Conservation (phyloP, 2,797 vertebrate species). For the Tamandua tetradactyla region DNA sequence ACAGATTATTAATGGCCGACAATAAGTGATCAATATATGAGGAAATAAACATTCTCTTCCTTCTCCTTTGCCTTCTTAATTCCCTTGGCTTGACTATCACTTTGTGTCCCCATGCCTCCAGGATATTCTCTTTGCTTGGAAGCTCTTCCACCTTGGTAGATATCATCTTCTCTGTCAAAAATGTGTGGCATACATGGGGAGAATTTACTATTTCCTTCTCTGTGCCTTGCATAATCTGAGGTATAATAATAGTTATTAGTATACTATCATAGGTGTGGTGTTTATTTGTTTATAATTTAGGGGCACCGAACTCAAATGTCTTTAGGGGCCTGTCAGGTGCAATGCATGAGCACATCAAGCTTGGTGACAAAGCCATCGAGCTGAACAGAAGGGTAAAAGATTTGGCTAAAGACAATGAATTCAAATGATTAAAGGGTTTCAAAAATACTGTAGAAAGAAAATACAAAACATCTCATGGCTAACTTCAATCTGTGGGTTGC, state of each 20-base stretch:
- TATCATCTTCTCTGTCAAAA: background rate
- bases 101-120: background rate
- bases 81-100: background rate
- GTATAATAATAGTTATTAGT: background rate
- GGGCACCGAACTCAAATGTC: constrained; percentile 2
- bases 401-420: constrained; percentile 27
- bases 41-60: background rate
- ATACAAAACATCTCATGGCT: background rate
- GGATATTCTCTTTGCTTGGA: background rate
- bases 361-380: background rate
- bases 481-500: background rate
- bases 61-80: background rate
- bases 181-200: background rate
- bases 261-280: background rate
- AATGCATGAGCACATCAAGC: background rate
- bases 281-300: constrained; percentile 8
- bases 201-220: background rate
- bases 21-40: background rate
- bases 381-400: background rate
- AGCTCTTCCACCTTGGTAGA: background rate
- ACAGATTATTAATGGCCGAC: background rate
- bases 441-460: background rate
- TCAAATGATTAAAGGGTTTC: background rate
- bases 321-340: background rate
- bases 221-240: background rate